Evolutionary conservation across 2,797 vertebrate species (phyloP).

Genomic region (Anguilla anguilla): DNA sequence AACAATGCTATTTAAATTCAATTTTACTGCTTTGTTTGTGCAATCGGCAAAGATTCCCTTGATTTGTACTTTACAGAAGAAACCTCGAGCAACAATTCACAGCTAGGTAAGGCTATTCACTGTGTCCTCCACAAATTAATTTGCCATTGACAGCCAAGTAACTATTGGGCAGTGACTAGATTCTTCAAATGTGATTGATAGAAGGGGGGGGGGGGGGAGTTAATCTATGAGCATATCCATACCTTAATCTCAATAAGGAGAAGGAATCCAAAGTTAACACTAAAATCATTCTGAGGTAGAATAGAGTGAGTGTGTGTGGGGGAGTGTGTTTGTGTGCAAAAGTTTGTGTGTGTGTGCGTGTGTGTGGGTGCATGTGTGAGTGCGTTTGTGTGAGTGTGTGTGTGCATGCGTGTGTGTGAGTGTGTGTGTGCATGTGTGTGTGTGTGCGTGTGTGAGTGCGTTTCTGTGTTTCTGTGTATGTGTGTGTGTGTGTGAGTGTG

Average conservation of each 20-base stretch:
- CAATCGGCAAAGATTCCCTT: background rate
- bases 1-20: conserved; percentile 13
- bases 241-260: background rate
- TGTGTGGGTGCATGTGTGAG: background rate
- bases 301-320: background rate
- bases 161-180: background rate
- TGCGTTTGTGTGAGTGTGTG: background rate
- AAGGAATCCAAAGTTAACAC: background rate
- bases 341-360: background rate
- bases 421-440: background rate
- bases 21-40: background rate
- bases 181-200: background rate
- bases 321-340: background rate
- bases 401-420: background rate
- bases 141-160: conserved; percentile 11
- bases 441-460: background rate
- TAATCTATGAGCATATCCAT: background rate
- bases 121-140: background rate
- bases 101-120: conserved; percentile 82
- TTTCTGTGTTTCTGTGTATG: background rate
- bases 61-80: conserved; percentile 78
- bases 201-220: background rate
- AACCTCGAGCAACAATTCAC: conserved; percentile 90
- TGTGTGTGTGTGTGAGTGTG: background rate
- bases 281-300: background rate